Evolutionary conservation across 1,140 invertebrate species (phyloP), one percentile per base, ranked within the genome.

Genomic region (Euwallacea fornicatus): DNA sequence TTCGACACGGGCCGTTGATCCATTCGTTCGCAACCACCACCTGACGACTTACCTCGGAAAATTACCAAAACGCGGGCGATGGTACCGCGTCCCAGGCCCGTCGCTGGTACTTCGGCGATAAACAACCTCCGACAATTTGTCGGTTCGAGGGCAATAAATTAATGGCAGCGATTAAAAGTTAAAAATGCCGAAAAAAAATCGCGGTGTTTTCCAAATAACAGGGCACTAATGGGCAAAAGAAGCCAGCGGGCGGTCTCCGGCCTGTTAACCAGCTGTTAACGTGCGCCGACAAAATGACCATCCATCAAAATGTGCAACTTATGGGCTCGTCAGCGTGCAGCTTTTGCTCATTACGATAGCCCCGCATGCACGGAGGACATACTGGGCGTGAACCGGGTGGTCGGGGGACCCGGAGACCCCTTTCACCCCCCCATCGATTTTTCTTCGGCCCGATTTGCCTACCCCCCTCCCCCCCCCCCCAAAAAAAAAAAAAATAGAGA

Each of bases 251-350:
- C 54, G 65, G 65, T 66, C 65, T 21, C 11, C n/a, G 65, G 65
- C 55, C 54, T 56, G 65, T 66, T 58, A 66, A 66, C 65, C 63
- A 66, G 63, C 63, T 54, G 63, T 66, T 66, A 66, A 66, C 63
- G 42, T 43, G 47, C 63, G 63, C 63, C 63, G 63, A 53, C 63
- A 66, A 64, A 66, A 66, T 50, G 63, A 55, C 63, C 53, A 66
- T 66, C 63, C 47, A 66, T 66, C 63, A 66, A 53, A 66, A 66
- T 66, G 63, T 66, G 63, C 63, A 66, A 66, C 47, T 66, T 66
- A 55, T 55, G 63, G 63, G 63, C 63, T 43, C 53, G 65, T 44
- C 54, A 42, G 13, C 58, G 58, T 58, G 42, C 65, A 58, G 53
- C 65, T 66, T 66, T 66, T 64, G 21, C 61, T 64, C 46, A 64